Conservation (phyloP, 2,113 vertebrate genomes). For the Sterrhoptilus dennistouni region DNA sequence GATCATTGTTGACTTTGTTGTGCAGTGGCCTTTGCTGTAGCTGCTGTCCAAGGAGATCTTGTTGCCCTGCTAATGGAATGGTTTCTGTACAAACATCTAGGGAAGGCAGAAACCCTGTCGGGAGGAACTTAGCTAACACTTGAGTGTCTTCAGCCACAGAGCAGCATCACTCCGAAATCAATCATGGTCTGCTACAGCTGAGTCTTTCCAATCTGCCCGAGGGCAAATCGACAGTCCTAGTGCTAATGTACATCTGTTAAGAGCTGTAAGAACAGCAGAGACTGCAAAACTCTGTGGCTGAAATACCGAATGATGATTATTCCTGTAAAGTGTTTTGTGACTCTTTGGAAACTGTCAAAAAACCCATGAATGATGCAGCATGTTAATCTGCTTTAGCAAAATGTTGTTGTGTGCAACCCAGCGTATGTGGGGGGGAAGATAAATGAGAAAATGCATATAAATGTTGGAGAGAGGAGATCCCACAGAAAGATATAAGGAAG, state of each 20-base stretch:
- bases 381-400: neutral
- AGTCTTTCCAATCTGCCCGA: neutral
- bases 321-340: neutral
- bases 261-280: neutral
- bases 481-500: neutral
- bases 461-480: neutral
- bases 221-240: neutral
- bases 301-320: neutral
- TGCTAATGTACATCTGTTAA: neutral
- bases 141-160: neutral
- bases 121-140: neutral
- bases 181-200: neutral
- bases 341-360: neutral
- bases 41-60: accelerated
- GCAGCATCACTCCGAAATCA: neutral
- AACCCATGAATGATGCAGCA: neutral
- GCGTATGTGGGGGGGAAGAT: neutral
- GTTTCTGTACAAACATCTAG: neutral
- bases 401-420: neutral
- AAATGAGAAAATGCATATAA: accelerated
- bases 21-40: neutral
- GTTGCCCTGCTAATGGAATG: neutral
- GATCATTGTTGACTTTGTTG: neutral
- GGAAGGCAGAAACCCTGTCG: neutral
- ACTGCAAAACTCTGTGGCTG: neutral